Percentiles rank a stretch among this genome's conserved stretches.
phyloP scores from a whole-genome alignment of 2,113 vertebrate species.

The Dipodomys ordii region DNA sequence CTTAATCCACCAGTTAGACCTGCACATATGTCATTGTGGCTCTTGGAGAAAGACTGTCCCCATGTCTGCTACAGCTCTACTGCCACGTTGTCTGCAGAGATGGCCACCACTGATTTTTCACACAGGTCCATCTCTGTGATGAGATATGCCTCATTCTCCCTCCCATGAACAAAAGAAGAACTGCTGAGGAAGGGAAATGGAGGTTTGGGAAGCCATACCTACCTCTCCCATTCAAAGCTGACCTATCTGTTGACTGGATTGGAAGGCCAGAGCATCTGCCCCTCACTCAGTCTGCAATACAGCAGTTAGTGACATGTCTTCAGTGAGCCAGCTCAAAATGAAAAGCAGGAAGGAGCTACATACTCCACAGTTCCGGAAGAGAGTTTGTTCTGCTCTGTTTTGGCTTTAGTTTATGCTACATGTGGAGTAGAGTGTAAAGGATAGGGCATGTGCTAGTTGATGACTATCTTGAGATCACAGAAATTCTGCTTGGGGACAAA shows the following conservation, averaged over 20 bases:
- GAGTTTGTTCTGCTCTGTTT: no score
- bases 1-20: not conserved
- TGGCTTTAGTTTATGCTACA: no score
- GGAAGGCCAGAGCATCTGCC: not conserved
- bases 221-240: not conserved
- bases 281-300: not conserved
- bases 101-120: not conserved
- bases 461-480: no score
- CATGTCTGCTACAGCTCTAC: no score
- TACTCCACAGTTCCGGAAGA: no score
- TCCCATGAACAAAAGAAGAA: not conserved
- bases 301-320: no score
- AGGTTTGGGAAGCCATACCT: not conserved
- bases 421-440: no score
- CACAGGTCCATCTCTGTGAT: not conserved
- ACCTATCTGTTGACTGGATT: no score
- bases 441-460: no score
- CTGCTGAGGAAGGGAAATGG: not conserved
- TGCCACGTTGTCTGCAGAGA: not conserved
- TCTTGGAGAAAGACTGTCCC: not conserved
- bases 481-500: no score
- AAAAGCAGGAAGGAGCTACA: no score
- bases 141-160: not conserved
- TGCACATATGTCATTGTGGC: not conserved
- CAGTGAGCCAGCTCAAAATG: no score